Evolutionary conservation across 2,113 vertebrate species (phyloP), one percentile per base, ranked within the genome.

Genomic region (Gobius niger): DNA sequence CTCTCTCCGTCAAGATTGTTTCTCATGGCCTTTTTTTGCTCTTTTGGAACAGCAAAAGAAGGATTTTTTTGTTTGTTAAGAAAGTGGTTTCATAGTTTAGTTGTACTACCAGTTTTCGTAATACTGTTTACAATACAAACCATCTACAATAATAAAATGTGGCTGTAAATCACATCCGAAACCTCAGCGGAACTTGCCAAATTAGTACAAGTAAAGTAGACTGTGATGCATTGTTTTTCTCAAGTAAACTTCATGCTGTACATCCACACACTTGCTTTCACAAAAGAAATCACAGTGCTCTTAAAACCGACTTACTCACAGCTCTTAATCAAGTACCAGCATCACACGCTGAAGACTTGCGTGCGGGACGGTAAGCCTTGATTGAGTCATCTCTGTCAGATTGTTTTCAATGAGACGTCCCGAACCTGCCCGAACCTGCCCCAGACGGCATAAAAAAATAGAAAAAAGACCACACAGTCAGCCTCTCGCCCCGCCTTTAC

Each of bases 371-470:
- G 82, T 80, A 82, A 82, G 80, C 71, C 78, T 78, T 59, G 73
- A 74, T 75, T 85, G 87, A 89, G 67, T 90, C 89, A 84, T 75
- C 79, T 80, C 74, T 54, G 78, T 40, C 82, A 71, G 82, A 76
- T 83, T 82, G 77, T 76, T 83, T 83, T 85, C 49, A 53, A 47
- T 47, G 68, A 78, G 67, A 64, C 67, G n/a, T 18, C 57, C 65
- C 68, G 61, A 18, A 88, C 88, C 77, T 89, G 90, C 82, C 57
- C 57, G 51, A 78, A 84, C 90, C 77, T 89, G 90, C 82, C 74
- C 24, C 47, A 5, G 64, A 68, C 52, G 47, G 69, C 76, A 44
- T 68, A 64, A 61, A 54, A 46, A 46, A 46, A 6, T 6, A 11
- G 7, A 34, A 14, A 57, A 40, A 60, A 74, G 87, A 85, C 88